Evolutionary conservation across 2,888 invertebrate genomes (phyloP).

Genomic region (Arctia plantaginis): DNA sequence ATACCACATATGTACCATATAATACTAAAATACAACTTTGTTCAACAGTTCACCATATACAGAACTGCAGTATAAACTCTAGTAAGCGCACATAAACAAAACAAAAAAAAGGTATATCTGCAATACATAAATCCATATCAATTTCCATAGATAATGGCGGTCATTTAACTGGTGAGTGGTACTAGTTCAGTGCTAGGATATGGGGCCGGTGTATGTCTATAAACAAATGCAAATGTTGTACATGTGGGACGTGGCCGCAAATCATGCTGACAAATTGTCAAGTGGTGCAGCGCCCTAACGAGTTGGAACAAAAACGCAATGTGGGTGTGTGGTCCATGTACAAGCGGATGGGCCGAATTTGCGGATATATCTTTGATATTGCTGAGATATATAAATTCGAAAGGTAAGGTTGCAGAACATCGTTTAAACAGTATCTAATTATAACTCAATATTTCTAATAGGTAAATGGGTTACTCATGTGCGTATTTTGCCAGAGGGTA

Average conservation of each 20-base stretch:
- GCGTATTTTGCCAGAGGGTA: too few relatives aligned
- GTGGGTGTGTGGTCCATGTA: not conserved
- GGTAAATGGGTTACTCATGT: too few relatives aligned
- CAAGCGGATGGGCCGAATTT: not conserved
- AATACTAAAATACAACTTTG: not conserved
- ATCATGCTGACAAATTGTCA: slow-evolving; percentile 54
- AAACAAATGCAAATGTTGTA: slow-evolving; percentile 44
- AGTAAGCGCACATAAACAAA: not conserved
- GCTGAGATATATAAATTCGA: not conserved
- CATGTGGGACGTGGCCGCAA: slow-evolving; percentile 40
- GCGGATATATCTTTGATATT: not conserved
- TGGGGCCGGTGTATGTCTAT: slow-evolving; percentile 31
- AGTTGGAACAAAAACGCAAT: slow-evolving; percentile 42
- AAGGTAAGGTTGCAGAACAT: not conserved
- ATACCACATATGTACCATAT: not conserved
- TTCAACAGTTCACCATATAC: not conserved
- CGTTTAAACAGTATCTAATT: not conserved
- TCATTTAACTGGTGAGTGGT: slow-evolving; percentile 18
- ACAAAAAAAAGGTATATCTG: slow-evolving; percentile 3
- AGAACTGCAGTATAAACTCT: not conserved
- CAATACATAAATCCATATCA: slow-evolving; percentile 24
- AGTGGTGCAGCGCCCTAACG: slow-evolving; percentile 45
- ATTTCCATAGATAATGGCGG: slow-evolving; percentile 15
- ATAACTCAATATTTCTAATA: too few relatives aligned
- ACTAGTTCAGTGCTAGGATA: slow-evolving; percentile 14